phyloP scores from a whole-genome alignment of 30 jellyfish, hydroid and myxozoan species.

The Turritopsis rubra region DNA sequence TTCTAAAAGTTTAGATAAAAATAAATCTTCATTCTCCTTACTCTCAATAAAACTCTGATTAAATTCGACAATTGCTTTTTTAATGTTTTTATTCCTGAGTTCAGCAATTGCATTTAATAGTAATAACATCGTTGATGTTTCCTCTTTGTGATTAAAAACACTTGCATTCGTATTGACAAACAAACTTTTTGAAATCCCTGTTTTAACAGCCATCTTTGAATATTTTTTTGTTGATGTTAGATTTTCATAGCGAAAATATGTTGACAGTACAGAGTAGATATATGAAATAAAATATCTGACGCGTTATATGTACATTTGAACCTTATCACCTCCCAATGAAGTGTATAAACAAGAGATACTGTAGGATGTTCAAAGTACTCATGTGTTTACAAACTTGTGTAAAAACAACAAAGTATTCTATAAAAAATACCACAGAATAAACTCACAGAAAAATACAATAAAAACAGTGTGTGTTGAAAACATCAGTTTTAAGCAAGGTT shows the following conservation, averaged over 20 bases:
- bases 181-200: not conserved
- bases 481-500: not conserved
- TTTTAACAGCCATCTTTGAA: conserved; percentile 8
- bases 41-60: conserved; percentile 8
- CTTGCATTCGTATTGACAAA: conserved; percentile 50
- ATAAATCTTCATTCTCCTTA: conserved; percentile 13
- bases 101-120: conserved; percentile 20
- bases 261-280: not conserved
- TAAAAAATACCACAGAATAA: not conserved
- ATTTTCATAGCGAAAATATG: not conserved
- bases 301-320: not conserved
- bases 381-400: not conserved
- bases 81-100: conserved; percentile 15
- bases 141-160: conserved; percentile 33
- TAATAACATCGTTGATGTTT: conserved; percentile 38
- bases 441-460: not conserved
- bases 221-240: not conserved
- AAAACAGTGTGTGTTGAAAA: not conserved
- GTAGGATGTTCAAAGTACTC: not conserved
- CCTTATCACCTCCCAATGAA: not conserved
- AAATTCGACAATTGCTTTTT: conserved; percentile 17
- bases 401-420: not conserved
- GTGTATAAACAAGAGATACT: not conserved
- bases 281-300: not conserved
- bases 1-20: conserved; percentile 18